Conservation (phyloP, 2,888 invertebrate genomes). For the Pachliopta kotzebuea region DNA sequence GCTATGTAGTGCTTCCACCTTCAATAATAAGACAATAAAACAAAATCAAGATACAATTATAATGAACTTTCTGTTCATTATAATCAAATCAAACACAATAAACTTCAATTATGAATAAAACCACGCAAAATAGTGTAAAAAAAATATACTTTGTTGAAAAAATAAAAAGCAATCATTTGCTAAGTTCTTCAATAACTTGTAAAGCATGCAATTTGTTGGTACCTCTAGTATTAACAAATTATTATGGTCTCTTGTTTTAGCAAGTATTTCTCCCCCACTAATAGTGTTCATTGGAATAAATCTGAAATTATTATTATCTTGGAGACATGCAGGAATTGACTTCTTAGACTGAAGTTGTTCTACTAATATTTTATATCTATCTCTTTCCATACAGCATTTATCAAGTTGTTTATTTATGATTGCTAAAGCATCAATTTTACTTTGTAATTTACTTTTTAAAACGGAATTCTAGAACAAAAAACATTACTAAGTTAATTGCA, state of each 20-base stretch:
- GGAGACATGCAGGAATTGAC: conserved; percentile 40
- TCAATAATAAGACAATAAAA: conserved; percentile 18
- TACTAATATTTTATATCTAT: conserved; percentile 89
- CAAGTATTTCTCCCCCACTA: conserved; percentile 79
- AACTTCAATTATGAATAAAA: neutral
- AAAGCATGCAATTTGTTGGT: conserved; percentile 26
- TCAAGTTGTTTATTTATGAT: conserved; percentile 89
- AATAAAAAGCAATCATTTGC: neutral
- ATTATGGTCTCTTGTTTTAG: conserved; percentile 81
- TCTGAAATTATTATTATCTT: conserved; percentile 46
- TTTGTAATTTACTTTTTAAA: conserved; percentile 86
- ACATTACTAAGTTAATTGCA: neutral
- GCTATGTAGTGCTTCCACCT: conserved; percentile 85
- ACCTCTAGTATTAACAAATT: conserved; percentile 78
- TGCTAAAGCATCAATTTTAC: conserved; percentile 90
- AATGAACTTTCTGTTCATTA: neutral
- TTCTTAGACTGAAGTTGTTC: conserved; percentile 85
- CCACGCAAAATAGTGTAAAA: neutral
- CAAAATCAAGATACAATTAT: neutral
- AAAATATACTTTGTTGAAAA: neutral
- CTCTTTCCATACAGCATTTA: conserved; percentile 88
- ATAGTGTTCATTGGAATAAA: conserved; percentile 67
- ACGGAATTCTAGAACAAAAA: conserved; percentile 76
- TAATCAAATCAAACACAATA: neutral
- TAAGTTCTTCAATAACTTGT: neutral